Conservation (phyloP, 2,113 vertebrate genomes). For the Phylloscopus trochilus region DNA sequence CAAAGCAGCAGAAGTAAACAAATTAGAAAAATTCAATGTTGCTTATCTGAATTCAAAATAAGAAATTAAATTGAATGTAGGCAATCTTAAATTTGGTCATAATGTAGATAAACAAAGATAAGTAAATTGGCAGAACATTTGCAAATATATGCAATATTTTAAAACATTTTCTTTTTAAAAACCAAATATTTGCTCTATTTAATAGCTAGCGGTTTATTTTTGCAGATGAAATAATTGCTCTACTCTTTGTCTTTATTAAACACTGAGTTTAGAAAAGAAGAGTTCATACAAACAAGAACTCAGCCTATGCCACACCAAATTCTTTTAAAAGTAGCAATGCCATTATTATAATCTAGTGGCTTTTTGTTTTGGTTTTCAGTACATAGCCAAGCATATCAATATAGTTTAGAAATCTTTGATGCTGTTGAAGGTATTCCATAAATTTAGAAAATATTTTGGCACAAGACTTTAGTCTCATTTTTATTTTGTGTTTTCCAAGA, state of each 20-base stretch:
- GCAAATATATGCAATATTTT: conserved; percentile 44
- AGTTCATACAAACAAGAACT: neutral
- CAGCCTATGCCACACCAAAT: neutral
- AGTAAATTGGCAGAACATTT: conserved; percentile 47
- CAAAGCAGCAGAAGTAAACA: conserved; percentile 24
- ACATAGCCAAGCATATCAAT: neutral
- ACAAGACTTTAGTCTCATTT: neutral
- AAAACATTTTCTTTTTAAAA: conserved; percentile 54
- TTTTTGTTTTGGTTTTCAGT: neutral
- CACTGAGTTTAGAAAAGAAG: neutral
- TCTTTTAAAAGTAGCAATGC: neutral
- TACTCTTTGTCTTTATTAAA: conserved; percentile 38
- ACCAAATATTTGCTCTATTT: conserved; percentile 62
- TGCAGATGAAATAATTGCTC: conserved; percentile 48
- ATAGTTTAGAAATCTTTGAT: neutral
- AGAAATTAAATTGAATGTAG: conserved; percentile 30
- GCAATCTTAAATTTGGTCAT: conserved; percentile 37
- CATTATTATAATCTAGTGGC: neutral
- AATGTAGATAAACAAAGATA: conserved; percentile 52
- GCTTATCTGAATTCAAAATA: conserved; percentile 53
- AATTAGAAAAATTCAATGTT: conserved; percentile 43
- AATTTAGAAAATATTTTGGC: neutral
- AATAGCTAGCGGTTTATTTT: conserved; percentile 58
- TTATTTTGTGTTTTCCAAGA: neutral
- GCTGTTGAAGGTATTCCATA: neutral